Percentiles rank a stretch among this genome's conserved stretches.
Conservation (phyloP, 2,888 invertebrate species). For the Conops quadrifasciatus region DNA sequence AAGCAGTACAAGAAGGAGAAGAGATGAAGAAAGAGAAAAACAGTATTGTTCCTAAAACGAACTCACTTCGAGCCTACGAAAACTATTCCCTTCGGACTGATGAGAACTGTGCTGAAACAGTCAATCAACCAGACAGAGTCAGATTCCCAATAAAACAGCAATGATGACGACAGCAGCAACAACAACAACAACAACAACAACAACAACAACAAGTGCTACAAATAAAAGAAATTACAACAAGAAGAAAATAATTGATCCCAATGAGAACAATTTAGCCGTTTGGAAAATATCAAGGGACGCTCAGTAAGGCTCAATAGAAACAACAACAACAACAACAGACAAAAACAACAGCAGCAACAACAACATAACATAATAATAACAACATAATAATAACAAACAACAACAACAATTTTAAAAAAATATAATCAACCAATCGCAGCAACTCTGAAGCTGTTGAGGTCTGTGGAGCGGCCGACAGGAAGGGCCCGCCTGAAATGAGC, state of each 20-base stretch:
- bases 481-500: too few relatives aligned
- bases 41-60: slow-evolving; percentile 4
- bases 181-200: slow-evolving; percentile 15
- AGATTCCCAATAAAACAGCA: too few relatives aligned
- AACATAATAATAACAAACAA: not conserved
- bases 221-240: not conserved
- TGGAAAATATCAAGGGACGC: too few relatives aligned
- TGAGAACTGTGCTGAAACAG: not conserved
- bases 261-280: slow-evolving; percentile 24
- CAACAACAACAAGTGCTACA: too few relatives aligned
- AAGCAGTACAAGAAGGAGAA: not conserved
- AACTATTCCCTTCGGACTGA: not conserved
- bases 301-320: too few relatives aligned
- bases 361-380: not conserved
- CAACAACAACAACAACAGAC: not conserved
- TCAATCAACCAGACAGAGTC: not conserved
- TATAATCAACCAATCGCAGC: not conserved
- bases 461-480: too few relatives aligned
- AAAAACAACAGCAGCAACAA: slow-evolving; percentile 9
- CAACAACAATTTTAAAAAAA: too few relatives aligned
- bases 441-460: not conserved
- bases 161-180: not conserved
- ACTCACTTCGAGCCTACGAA: slow-evolving; percentile 17
- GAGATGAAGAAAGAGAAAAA: not conserved
- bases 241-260: slow-evolving; percentile 39